Evolutionary conservation across 2,888 invertebrate species (phyloP), one percentile per base, ranked within the genome.

Genomic region (Drosophila mimica): DNA sequence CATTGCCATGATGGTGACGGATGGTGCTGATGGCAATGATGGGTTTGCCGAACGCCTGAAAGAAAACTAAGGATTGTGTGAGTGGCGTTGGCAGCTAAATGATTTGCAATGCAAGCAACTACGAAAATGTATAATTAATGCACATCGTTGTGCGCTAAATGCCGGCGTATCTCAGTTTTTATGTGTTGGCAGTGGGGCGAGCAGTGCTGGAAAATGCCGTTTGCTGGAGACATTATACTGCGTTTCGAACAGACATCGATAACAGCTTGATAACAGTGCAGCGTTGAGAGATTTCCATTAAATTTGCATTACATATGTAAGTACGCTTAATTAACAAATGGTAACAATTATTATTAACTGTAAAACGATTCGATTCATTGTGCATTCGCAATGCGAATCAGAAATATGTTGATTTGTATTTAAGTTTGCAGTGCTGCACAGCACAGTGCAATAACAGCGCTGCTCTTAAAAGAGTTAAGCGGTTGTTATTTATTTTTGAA

Each of bases 1-100:
- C 91, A 92, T 76, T 46, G 79, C 74, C 78, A 81, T 81, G 49
- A n/a, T 17, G 46, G 8, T 33, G 28, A 9, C 49, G 25, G 15
- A 20, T 28, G 28, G 3, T 28, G 33, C 33, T 15, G 54, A 56
- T 28, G 13, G 13, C 36, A 28, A 28, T 13, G 15, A 43, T 62
- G 33, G 9, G 20, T 33, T 43, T 33, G 66, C 34, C 48, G 8
- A 54, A 49, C 64, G 36, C 48, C 59, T 31, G n/a, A 13, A 28
- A 20, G 8, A n/a, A 20, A 46, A 9, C 34, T 40, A 8, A 9
- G 48, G 59, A 51, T 54, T 28, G 7, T 54, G 6, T 54, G 53
- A 36, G 25, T 58, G 48, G 33, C 40, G 64, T 43, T 54, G 72
- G 43, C 73, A 49, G 40, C 33, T 25, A 17, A 31, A 57, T 57